Conservation (phyloP, 2,113 vertebrate genomes). For the Motacilla tschutschensis region DNA sequence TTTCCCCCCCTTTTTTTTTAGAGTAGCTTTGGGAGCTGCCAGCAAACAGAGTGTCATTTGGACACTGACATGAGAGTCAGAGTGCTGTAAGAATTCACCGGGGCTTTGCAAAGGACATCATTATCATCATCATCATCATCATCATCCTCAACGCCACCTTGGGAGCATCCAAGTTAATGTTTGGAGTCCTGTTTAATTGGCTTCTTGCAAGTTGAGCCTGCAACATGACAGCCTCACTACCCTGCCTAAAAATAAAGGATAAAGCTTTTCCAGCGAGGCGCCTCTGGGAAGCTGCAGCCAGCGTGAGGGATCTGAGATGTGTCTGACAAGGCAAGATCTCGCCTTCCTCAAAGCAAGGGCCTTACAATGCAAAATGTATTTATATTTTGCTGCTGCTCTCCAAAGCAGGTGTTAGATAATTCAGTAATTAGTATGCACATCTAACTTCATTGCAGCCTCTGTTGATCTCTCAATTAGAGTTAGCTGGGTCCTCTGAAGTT, state of each 20-base stretch:
- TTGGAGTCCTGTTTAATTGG: background rate
- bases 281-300: background rate
- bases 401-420: conserved; percentile 77
- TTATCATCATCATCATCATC: background rate
- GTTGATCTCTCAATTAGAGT: conserved; percentile 80
- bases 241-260: conserved; percentile 1
- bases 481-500: conserved; percentile 77
- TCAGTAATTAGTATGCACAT: conserved; percentile 78
- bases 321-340: background rate
- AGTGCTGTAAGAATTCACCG: rapidly evolving
- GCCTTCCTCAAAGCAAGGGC: background rate
- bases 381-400: conserved; percentile 41
- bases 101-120: background rate
- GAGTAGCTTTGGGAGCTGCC: background rate
- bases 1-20: background rate
- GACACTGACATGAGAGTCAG: background rate
- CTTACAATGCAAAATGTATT: conserved; percentile 29
- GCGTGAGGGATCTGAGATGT: background rate
- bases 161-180: background rate
- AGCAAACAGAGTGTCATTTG: background rate
- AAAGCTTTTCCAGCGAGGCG: background rate
- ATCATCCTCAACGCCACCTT: background rate
- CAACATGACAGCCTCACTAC: conserved; percentile 2
- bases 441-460: conserved; percentile 69
- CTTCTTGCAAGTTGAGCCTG: conserved; percentile 8